phyloP scores from a whole-genome alignment of 1,140 invertebrate genomes.

The Mycetomoellerius zeteki region DNA sequence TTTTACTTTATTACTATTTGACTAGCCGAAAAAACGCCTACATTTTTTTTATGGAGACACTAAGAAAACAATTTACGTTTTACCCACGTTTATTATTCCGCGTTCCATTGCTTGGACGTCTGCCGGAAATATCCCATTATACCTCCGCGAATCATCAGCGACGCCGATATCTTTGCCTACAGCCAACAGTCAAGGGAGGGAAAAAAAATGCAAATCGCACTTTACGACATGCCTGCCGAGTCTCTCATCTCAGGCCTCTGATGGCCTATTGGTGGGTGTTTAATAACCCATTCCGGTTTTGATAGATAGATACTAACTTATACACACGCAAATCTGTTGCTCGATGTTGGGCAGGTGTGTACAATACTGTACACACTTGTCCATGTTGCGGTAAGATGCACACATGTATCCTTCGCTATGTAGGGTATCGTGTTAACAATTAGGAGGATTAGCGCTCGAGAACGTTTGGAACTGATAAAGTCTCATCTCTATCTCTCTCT shows the following conservation, averaged over 20 bases:
- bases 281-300: conserved; percentile 76
- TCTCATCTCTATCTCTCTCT: conserved; percentile 61
- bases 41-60: background rate
- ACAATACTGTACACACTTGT: conserved; percentile 3
- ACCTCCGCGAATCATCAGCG: background rate
- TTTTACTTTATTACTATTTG: conserved; percentile 24
- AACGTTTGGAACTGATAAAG: conserved; percentile 79
- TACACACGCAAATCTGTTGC: background rate
- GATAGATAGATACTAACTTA: conserved; percentile 49
- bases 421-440: conserved; percentile 82
- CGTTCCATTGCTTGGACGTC: conserved; percentile 4
- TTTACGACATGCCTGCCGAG: conserved; percentile 25
- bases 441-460: conserved; percentile 81
- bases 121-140: conserved; percentile 24
- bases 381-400: conserved; percentile 2
- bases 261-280: conserved; percentile 67
- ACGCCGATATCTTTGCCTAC: conserved; percentile 34
- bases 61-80: conserved; percentile 34
- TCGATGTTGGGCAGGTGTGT: conserved; percentile 2
- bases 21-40: background rate
- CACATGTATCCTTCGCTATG: conserved; percentile 66
- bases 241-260: background rate
- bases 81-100: conserved; percentile 21
- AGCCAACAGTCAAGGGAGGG: background rate
- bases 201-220: conserved; percentile 48